A percentile compares a stretch with the other conserved stretches of the same genome.
Evolutionary conservation across 2,888 invertebrate species (phyloP).

Genomic region (Epirrhoe alternata): DNA sequence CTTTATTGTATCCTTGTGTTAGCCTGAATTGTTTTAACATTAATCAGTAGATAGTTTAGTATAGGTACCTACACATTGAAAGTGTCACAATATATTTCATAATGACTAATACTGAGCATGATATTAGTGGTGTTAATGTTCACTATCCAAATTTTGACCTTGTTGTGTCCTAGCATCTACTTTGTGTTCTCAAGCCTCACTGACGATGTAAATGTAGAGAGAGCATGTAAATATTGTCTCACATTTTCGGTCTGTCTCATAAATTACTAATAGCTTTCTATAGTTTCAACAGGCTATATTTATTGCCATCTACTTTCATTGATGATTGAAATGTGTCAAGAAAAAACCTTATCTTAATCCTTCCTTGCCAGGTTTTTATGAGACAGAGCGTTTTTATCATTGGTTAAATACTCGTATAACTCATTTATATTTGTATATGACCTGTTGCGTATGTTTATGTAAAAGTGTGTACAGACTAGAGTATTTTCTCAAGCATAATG

Average conservation of each 20-base stretch:
- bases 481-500: too few species aligned
- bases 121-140: background rate
- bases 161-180: background rate
- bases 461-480: background rate
- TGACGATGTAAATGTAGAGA: background rate
- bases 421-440: background rate
- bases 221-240: background rate
- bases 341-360: background rate
- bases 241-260: background rate
- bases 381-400: background rate
- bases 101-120: background rate
- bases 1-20: slow-evolving; percentile 14
- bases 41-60: slow-evolving; percentile 18
- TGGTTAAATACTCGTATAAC: background rate
- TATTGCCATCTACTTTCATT: background rate
- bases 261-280: background rate
- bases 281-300: too few species aligned
- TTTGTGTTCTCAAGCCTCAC: background rate
- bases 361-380: background rate
- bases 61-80: background rate
- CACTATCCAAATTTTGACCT: too few species aligned
- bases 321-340: background rate
- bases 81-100: background rate
- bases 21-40: slow-evolving; percentile 8
- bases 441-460: background rate